Evolutionary conservation across 1,140 invertebrate genomes (phyloP).

Genomic region (Zaprionus lachaisei): DNA sequence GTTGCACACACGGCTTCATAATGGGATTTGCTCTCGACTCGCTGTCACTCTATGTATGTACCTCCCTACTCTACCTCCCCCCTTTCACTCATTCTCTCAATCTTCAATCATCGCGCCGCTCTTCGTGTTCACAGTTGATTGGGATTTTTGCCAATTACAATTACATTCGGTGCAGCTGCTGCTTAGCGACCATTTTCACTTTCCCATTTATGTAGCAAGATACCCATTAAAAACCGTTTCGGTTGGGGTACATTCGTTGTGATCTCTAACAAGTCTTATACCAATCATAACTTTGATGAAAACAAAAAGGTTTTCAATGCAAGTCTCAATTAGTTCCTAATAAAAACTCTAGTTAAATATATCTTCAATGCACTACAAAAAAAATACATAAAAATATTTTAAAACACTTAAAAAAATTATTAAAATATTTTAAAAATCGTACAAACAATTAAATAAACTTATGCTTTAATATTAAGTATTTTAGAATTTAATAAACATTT

Average conservation of each 20-base stretch:
- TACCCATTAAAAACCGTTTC: background rate
- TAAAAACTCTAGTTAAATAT: too few relatives aligned
- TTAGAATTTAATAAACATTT: too few relatives aligned
- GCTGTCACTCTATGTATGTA: too few relatives aligned
- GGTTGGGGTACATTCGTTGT: background rate
- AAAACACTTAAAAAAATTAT: too few relatives aligned
- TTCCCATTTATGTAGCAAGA: slow-evolving; percentile 35
- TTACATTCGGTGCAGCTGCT: slow-evolving; percentile 73
- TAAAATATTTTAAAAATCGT: too few relatives aligned
- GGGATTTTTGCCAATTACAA: slow-evolving; percentile 76
- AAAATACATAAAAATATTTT: too few relatives aligned
- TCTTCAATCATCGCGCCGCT: background rate
- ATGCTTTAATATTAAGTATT: too few relatives aligned
- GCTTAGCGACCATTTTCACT: slow-evolving; percentile 51
- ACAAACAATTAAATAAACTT: too few relatives aligned
- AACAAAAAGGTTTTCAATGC: slow-evolving; percentile 47
- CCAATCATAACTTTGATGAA: background rate
- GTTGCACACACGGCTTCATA: slow-evolving; percentile 1
- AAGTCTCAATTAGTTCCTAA: background rate
- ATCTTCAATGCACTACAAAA: too few relatives aligned
- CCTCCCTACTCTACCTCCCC: background rate
- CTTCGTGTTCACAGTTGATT: slow-evolving; percentile 71
- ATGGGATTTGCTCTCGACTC: slow-evolving; percentile 3
- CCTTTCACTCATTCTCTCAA: background rate
- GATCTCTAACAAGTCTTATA: background rate